Evolutionary conservation across 2,797 vertebrate species (phyloP).

Genomic region (Sebastes steindachneri): DNA sequence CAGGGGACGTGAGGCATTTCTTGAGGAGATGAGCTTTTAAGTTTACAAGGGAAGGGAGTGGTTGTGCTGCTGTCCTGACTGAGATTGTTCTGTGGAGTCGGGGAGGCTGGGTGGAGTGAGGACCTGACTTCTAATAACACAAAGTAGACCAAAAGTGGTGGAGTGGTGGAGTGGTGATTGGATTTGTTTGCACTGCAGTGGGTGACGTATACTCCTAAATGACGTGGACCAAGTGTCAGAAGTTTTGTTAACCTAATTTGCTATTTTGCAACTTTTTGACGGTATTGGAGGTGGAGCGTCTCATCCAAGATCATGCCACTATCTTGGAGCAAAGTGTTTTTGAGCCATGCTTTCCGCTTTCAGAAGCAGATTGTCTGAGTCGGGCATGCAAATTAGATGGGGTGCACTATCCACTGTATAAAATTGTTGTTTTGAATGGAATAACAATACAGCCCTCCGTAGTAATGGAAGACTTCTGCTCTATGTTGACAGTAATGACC

Average conservation of each 20-base stretch:
- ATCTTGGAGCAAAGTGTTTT: constrained; percentile 16
- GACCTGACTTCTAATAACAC: constrained; percentile 54
- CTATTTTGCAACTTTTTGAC: constrained; percentile 12
- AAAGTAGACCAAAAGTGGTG: constrained; percentile 10
- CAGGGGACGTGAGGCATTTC: constrained; percentile 41
- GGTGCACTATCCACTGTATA: not conserved
- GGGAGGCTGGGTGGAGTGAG: constrained; percentile 32
- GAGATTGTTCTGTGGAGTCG: constrained; percentile 36
- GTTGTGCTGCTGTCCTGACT: constrained; percentile 27
- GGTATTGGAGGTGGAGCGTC: constrained; percentile 6
- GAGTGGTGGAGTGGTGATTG: constrained; percentile 5
- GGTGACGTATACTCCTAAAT: constrained; percentile 6
- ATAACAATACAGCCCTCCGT: constrained; percentile 21
- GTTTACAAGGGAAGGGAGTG: constrained; percentile 39
- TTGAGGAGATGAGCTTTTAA: constrained; percentile 49
- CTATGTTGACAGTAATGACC: constrained; percentile 47
- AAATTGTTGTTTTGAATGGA: constrained; percentile 36
- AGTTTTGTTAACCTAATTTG: not conserved
- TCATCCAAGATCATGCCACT: constrained; percentile 2
- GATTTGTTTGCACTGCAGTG: constrained; percentile 25
- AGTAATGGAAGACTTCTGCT: constrained; percentile 22
- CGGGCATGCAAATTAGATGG: constrained; percentile 44
- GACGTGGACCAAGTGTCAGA: not conserved
- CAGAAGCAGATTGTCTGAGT: constrained; percentile 31
- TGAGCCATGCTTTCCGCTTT: constrained; percentile 20